A percentile compares a stretch with the other conserved stretches of the same genome.
Conservation (phyloP, 2,797 vertebrate species). For the Melanotaenia nigrans region DNA sequence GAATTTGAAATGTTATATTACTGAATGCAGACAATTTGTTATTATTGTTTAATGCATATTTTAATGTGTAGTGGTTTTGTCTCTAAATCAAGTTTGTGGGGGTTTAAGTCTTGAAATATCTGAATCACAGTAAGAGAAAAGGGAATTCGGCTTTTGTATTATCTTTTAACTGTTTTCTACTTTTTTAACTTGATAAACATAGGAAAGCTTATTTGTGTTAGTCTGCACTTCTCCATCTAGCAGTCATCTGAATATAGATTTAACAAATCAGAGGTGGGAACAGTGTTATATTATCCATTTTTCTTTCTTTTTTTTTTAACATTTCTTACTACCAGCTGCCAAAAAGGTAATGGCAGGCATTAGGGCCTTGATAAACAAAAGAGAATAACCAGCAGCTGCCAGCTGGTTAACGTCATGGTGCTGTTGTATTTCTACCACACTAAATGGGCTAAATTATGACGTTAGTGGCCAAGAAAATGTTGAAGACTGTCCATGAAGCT, state of each 20-base stretch:
- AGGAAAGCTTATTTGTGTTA: slow-evolving; percentile 7
- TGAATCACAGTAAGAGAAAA: background rate
- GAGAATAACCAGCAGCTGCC: slow-evolving; percentile 58
- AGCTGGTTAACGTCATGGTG: slow-evolving; percentile 66
- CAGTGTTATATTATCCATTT: background rate
- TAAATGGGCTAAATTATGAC: slow-evolving; percentile 39
- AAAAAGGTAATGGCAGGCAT: slow-evolving; percentile 48
- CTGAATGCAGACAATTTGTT: background rate
- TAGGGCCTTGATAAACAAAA: slow-evolving; percentile 22
- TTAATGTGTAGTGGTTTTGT: background rate
- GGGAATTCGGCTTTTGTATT: background rate
- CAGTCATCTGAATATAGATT: background rate
- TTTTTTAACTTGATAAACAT: slow-evolving; percentile 7
- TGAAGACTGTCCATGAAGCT: background rate
- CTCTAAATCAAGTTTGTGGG: background rate
- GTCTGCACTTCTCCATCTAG: background rate
- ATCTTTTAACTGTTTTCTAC: background rate
- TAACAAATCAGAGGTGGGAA: slow-evolving; percentile 15
- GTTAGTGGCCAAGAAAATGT: slow-evolving; percentile 2
- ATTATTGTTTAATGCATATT: background rate
- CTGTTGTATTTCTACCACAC: slow-evolving; percentile 44
- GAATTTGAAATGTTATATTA: slow-evolving; percentile 5
- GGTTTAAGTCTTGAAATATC: background rate
- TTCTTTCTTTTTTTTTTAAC: slow-evolving; percentile 1
- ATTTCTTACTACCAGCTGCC: slow-evolving; percentile 21